Conservation (phyloP, 2,797 vertebrate species). For the Clarias platycephalus region DNA sequence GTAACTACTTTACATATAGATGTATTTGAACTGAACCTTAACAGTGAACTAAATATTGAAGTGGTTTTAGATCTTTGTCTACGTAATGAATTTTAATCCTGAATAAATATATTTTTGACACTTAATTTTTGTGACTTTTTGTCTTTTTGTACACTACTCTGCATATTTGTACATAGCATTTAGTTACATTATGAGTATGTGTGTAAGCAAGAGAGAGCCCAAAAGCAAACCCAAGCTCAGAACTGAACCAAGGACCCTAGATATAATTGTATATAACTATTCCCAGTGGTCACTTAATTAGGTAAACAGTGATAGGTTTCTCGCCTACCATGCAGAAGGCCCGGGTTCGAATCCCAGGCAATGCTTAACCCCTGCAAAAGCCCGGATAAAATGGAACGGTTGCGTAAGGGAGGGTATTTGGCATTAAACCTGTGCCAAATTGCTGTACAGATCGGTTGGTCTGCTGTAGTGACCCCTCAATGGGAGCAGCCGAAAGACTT, state of each 20-base stretch:
- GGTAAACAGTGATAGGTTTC: no score
- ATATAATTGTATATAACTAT: neutral
- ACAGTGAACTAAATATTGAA: slow-evolving; percentile 6
- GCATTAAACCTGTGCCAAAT: no score
- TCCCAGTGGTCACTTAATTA: no score
- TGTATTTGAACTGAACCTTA: neutral
- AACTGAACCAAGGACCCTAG: neutral
- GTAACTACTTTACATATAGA: neutral
- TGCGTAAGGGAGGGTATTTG: no score
- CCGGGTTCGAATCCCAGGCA: no score
- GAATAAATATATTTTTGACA: slow-evolving; percentile 27
- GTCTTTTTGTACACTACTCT: neutral
- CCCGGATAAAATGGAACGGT: no score
- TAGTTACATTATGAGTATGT: no score
- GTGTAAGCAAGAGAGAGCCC: neutral
- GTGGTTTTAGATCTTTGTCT: slow-evolving; percentile 6
- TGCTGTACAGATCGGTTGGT: no score
- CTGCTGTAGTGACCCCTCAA: no score
- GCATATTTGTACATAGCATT: neutral
- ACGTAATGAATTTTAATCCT: slow-evolving; percentile 15
- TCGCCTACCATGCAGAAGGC: no score
- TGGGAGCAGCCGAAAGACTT: no score
- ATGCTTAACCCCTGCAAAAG: no score
- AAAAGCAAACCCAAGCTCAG: neutral
- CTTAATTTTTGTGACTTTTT: neutral